Conservation (phyloP, 2,888 invertebrate species). For the Hyppa rectilinea region DNA sequence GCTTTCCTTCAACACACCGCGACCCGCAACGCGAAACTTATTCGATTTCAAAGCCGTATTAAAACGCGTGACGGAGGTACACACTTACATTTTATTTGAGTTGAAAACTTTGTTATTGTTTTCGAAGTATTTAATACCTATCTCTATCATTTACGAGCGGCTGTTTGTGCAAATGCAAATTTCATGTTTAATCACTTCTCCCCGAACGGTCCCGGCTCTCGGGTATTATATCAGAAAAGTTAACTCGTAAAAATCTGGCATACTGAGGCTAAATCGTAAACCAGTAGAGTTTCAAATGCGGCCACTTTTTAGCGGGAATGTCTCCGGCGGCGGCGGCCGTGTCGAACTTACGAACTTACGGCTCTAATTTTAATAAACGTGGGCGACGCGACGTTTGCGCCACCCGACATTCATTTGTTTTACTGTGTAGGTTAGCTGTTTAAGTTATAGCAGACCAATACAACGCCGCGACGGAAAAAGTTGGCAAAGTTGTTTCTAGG, state of each 20-base stretch:
- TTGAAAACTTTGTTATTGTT: conserved; percentile 69
- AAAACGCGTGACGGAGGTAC: conserved; percentile 57
- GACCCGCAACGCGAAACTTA: conserved; percentile 54
- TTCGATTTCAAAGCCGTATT: conserved; percentile 60
- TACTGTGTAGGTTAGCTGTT: conserved; percentile 74
- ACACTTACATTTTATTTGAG: conserved; percentile 66
- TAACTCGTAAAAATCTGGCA: conserved; percentile 83
- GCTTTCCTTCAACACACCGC: conserved; percentile 39
- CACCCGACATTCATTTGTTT: conserved; percentile 72
- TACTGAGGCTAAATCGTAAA: conserved; percentile 80
- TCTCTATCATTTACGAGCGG: conserved; percentile 71
- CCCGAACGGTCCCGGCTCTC: conserved; percentile 70
- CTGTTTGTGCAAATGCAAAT: conserved; percentile 80
- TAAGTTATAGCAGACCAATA: conserved; percentile 71
- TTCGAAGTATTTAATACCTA: conserved; percentile 70
- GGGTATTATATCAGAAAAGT: conserved; percentile 81
- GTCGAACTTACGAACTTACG: conserved; percentile 80
- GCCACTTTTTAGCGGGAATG: conserved; percentile 77
- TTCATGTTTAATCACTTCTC: conserved; percentile 78
- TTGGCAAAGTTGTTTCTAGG: conserved; percentile 46
- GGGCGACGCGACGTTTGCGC: conserved; percentile 71
- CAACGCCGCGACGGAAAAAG: conserved; percentile 67
- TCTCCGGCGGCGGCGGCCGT: conserved; percentile 73
- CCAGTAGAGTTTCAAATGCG: conserved; percentile 74
- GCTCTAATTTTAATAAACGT: conserved; percentile 82